phyloP scores from a whole-genome alignment of 2,113 vertebrate species.

The Stomatorhinus ivindoensis region DNA sequence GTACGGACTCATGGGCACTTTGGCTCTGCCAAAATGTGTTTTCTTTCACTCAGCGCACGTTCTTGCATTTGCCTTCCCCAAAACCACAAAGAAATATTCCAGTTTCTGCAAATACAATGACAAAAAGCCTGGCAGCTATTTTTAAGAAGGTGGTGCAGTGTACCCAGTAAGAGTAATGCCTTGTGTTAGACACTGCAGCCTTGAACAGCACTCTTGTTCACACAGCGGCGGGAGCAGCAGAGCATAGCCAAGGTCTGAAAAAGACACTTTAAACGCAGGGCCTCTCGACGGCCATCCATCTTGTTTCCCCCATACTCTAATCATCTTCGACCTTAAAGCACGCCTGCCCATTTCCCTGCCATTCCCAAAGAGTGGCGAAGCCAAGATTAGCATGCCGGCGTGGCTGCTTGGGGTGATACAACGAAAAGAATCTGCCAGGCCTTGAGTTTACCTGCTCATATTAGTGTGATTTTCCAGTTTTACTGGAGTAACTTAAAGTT shows the following conservation, averaged over 20 bases:
- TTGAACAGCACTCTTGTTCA: constrained; percentile 26
- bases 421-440: background rate
- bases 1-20: background rate
- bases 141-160: background rate
- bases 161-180: background rate
- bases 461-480: background rate
- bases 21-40: background rate
- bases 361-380: background rate
- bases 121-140: background rate
- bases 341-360: constrained; percentile 8
- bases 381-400: background rate
- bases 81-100: background rate
- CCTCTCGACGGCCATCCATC: constrained; percentile 34
- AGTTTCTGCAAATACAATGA: constrained; percentile 1
- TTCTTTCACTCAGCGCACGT: background rate
- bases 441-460: background rate
- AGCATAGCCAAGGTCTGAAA: background rate
- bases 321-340: constrained; percentile 39
- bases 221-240: background rate
- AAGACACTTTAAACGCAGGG: constrained; percentile 7
- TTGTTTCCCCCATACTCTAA: constrained; percentile 33
- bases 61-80: background rate
- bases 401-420: background rate
- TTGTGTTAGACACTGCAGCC: constrained; percentile 19
- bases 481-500: background rate